Evolutionary conservation across 2,113 vertebrate genomes (phyloP).

Genomic region (Cyphomyrus plagiostoma): DNA sequence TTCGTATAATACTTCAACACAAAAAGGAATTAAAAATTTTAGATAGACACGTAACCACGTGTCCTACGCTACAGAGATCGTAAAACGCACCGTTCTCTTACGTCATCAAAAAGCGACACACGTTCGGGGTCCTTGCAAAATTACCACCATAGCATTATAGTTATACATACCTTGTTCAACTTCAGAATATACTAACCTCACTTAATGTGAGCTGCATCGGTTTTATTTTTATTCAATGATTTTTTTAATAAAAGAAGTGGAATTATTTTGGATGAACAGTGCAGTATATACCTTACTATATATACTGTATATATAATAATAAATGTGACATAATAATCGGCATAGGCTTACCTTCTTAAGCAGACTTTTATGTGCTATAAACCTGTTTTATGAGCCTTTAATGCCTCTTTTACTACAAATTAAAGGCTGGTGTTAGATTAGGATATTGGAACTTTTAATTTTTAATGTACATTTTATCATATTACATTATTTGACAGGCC

Average conservation of each 20-base stretch:
- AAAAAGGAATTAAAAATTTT: not conserved
- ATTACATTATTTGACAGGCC: not conserved
- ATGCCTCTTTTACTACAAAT: not conserved
- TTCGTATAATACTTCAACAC: slow-evolving; percentile 1
- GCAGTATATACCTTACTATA: not conserved
- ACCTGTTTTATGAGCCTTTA: not conserved
- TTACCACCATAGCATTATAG: not conserved
- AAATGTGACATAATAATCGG: not conserved
- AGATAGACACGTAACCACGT: not conserved
- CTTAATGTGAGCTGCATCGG: not conserved
- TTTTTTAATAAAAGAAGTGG: not conserved
- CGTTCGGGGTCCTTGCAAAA: not conserved
- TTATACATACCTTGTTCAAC: not conserved
- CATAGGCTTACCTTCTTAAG: not conserved
- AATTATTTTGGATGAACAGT: not conserved
- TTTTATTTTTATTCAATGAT: not conserved
- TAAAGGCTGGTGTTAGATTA: not conserved
- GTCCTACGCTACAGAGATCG: not conserved
- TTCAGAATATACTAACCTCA: not conserved
- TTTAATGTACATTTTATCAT: not conserved
- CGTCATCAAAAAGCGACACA: slow-evolving; percentile 37
- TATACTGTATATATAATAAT: not conserved
- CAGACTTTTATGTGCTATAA: not conserved
- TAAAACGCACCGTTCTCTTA: slow-evolving; percentile 26
- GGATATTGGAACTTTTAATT: not conserved